These are phyloP conservation scores for Engystomops pustulosus DNA, from an alignment of 2,113 vertebrate species.

Conservation along the genomic window DNA sequence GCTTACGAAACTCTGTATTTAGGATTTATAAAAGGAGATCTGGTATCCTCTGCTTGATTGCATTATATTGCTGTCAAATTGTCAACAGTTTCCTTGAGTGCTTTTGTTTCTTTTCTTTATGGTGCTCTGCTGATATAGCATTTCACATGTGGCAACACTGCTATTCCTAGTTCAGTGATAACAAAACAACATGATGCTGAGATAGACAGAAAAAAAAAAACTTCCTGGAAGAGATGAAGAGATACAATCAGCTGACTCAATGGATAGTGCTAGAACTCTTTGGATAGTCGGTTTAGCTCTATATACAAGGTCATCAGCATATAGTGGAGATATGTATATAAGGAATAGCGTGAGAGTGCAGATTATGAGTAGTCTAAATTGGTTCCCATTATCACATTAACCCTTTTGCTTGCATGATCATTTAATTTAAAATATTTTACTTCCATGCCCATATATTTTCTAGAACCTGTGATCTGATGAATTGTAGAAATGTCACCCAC, in stretches of 20 bases:
- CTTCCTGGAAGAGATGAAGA: conserved; percentile 8
- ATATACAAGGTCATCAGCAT: neutral
- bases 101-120: conserved; percentile 21
- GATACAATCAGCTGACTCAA: conserved; percentile 27
- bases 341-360: neutral
- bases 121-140: conserved; percentile 8
- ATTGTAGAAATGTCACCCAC: too few relatives aligned
- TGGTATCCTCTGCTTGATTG: neutral
- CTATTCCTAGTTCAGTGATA: conserved; percentile 23
- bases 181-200: conserved; percentile 21
- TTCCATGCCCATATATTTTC: too few relatives aligned
- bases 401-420: neutral
- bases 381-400: neutral
- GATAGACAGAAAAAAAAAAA: conserved; percentile 22
- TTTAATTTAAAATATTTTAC: too few relatives aligned
- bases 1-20: neutral
- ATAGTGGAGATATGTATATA: neutral
- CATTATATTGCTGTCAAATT: neutral
- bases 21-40: neutral
- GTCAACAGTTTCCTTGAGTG: neutral
- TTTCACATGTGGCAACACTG: conserved; percentile 15
- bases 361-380: neutral
- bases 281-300: neutral
- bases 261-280: neutral
- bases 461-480: too few relatives aligned